Percentiles rank a stretch among this genome's conserved stretches.
Evolutionary conservation across 2,888 invertebrate species (phyloP).

Genomic region (Trachelus iudaicus): DNA sequence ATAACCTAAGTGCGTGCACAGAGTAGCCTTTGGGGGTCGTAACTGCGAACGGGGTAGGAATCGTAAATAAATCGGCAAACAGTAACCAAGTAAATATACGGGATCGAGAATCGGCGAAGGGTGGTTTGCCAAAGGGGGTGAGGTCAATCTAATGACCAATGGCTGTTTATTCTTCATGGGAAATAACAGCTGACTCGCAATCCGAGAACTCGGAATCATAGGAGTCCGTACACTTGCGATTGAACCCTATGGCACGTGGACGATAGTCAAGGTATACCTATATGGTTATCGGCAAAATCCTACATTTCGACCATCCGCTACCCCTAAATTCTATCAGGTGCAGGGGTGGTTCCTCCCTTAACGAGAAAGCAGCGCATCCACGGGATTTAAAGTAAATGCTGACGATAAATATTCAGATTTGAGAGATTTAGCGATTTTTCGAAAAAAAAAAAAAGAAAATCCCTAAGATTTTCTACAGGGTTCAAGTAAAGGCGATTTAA

Average conservation of each 20-base stretch:
- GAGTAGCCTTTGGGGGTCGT: neutral
- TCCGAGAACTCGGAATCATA: slow-evolving; percentile 36
- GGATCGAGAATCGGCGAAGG: slow-evolving; percentile 9
- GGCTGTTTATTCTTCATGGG: slow-evolving; percentile 48
- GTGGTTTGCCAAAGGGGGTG: slow-evolving; percentile 19
- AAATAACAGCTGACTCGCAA: slow-evolving; percentile 51
- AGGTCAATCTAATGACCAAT: slow-evolving; percentile 40
- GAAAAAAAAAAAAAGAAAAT: neutral
- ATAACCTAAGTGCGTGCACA: neutral
- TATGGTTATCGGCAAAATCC: neutral
- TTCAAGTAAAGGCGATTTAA: neutral
- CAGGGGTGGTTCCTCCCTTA: neutral
- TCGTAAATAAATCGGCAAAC: slow-evolving; percentile 40
- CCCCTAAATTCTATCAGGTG: neutral
- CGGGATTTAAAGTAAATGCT: neutral
- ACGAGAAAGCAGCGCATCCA: neutral
- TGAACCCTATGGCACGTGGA: neutral
- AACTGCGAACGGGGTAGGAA: slow-evolving; percentile 14
- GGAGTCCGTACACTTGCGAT: neutral
- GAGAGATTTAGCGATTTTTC: neutral
- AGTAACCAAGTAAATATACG: slow-evolving; percentile 41
- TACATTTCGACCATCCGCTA: neutral
- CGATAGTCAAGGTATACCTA: neutral
- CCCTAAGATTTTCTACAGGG: too few relatives aligned
- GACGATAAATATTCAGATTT: neutral